Evolutionary conservation across 2,797 vertebrate genomes (phyloP), one percentile per base, ranked within the genome.

Genomic region (Helostoma temminkii): DNA sequence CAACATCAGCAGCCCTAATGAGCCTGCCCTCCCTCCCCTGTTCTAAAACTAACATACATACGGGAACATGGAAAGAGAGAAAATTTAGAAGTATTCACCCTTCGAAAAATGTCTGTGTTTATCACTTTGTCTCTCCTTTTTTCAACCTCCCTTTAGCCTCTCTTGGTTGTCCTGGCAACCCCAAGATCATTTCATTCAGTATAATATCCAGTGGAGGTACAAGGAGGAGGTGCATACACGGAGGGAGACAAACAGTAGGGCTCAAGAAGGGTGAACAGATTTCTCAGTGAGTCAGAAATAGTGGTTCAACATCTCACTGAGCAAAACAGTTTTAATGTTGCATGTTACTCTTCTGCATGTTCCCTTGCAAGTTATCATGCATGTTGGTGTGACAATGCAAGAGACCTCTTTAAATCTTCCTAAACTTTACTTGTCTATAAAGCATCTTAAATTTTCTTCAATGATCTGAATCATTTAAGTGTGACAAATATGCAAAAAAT

Each of bases 91-190:
- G 64, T 36, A 19, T 26, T 73, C 24, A n/a, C 69, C 28, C 37
- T 62, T 18, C 58, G 49, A 63, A 36, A 21, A 56, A 60, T 65
- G 49, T 74, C 28, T 39, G 34, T 54, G 36, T 73, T 58, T 34
- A 58, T 48, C n/a, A 37, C 56, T 26, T 36, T 68, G 28, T 62
- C 30, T 39, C 39, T n/a, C n/a, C 55, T 37, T 22, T 52, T 68
- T 43, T 36, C 66, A 45, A 55, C 46, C 54, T 69, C 46, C 6
- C 19, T 53, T 58, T 56, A 74, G 64, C 54, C 71, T 79, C 36
- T 68, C 10, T 71, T 63, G 65, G 86, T 90, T 79, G 74, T 83
- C 81, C 43, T 78, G 68, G 80, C 66, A 90, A 89, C 78, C 65
- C 58, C 49, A 16, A 66, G 30, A 74, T 78, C 53, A 22, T 81